phyloP scores from a whole-genome alignment of 2,888 invertebrate species.

The Cheilosia grossa region DNA sequence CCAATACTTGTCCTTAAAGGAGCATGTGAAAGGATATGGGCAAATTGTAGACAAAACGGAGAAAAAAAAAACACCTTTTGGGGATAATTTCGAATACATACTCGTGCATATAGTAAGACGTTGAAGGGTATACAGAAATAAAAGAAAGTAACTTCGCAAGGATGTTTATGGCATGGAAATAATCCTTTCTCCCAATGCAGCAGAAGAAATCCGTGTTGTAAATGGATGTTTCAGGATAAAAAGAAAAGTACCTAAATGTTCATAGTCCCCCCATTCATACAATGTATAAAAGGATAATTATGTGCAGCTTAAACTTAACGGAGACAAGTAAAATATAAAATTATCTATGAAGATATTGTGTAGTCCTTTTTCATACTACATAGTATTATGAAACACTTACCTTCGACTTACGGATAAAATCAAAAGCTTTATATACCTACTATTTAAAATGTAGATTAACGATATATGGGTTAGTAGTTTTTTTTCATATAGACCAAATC shows the following conservation, averaged over 20 bases:
- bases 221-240: background rate
- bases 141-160: background rate
- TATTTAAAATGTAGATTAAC: too few relatives aligned
- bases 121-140: background rate
- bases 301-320: background rate
- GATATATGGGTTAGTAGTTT: too few relatives aligned
- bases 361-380: too few relatives aligned
- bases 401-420: too few relatives aligned
- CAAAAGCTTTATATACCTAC: too few relatives aligned
- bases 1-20: too few relatives aligned
- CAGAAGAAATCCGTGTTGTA: background rate
- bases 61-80: background rate
- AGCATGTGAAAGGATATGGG: too few relatives aligned
- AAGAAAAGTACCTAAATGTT: background rate
- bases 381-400: too few relatives aligned
- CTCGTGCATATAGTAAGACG: background rate
- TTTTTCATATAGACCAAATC: too few relatives aligned
- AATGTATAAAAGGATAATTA: background rate
- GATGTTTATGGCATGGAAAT: conserved; percentile 10
- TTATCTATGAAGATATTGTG: too few relatives aligned
- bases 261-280: background rate
- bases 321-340: background rate
- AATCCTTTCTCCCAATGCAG: conserved; percentile 7
- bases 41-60: background rate
- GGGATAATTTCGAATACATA: background rate